phyloP scores from a whole-genome alignment of 2,888 invertebrate species.

The Automeris io region DNA sequence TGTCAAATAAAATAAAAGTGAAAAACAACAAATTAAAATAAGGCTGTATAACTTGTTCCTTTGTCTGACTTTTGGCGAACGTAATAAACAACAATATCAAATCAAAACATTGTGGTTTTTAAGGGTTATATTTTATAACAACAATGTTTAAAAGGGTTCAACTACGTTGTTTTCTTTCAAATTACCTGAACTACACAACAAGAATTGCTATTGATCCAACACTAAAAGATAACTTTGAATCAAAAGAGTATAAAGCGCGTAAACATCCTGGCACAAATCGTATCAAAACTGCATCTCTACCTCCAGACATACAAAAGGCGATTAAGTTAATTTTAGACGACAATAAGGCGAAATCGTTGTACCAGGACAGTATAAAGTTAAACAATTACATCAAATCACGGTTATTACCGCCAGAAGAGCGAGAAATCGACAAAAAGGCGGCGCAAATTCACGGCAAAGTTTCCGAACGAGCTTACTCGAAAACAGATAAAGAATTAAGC shows the following conservation, averaged over 20 bases:
- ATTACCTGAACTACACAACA: constrained; percentile 44
- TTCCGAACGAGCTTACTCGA: constrained; percentile 42
- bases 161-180: constrained; percentile 27
- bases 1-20: too few relatives aligned
- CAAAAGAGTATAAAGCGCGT: constrained; percentile 78
- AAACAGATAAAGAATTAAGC: constrained; percentile 30
- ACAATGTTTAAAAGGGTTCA: constrained; percentile 61
- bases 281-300: constrained; percentile 72
- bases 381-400: constrained; percentile 79
- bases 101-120: too few relatives aligned
- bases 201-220: constrained; percentile 69
- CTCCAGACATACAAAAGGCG: constrained; percentile 77
- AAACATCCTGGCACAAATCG: constrained; percentile 84
- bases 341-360: constrained; percentile 72
- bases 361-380: constrained; percentile 73
- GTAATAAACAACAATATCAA: too few relatives aligned
- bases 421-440: constrained; percentile 63
- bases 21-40: too few relatives aligned
- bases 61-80: too few relatives aligned
- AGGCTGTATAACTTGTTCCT: too few relatives aligned
- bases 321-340: constrained; percentile 76
- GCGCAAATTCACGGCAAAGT: constrained; percentile 52
- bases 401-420: constrained; percentile 80
- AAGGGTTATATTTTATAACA: constrained; percentile 35
- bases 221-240: constrained; percentile 63